These are phyloP conservation scores for Spheniscus mendiculus DNA, from an alignment of 2,113 vertebrate genomes.

Conservation along the genomic window DNA sequence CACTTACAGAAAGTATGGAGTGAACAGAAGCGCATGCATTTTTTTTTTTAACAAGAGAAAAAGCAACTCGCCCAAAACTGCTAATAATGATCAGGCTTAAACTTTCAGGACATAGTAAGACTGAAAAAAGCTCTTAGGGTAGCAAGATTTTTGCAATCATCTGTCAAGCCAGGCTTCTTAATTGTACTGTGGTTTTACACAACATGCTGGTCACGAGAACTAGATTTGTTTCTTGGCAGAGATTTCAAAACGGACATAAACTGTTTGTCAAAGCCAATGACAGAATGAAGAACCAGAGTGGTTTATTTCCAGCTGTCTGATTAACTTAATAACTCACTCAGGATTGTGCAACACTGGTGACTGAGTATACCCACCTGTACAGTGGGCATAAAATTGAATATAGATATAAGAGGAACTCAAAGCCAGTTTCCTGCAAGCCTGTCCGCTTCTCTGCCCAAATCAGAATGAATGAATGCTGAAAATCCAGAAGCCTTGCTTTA, in stretches of 20 bases:
- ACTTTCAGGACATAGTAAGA: background rate
- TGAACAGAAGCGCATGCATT: background rate
- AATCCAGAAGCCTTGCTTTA: background rate
- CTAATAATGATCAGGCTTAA: background rate
- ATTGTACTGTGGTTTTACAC: background rate
- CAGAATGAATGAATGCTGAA: background rate
- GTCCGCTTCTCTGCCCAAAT: background rate
- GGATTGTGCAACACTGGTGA: background rate
- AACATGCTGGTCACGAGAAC: background rate
- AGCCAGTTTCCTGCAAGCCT: background rate
- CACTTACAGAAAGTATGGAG: background rate
- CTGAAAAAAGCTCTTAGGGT: background rate
- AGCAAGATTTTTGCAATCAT: background rate
- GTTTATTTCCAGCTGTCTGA: background rate
- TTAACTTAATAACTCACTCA: background rate
- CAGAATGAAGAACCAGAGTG: background rate
- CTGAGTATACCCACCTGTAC: background rate
- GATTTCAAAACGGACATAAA: background rate
- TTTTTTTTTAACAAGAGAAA: background rate
- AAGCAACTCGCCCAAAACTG: background rate
- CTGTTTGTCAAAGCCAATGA: background rate
- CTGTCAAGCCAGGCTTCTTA: background rate
- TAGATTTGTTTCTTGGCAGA: background rate
- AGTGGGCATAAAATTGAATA: background rate
- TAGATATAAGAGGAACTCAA: background rate